Percentiles rank a stretch among this genome's conserved stretches.
phyloP scores from a whole-genome alignment of 2,888 invertebrate genomes.

The Zaprionus bogoriensis region DNA sequence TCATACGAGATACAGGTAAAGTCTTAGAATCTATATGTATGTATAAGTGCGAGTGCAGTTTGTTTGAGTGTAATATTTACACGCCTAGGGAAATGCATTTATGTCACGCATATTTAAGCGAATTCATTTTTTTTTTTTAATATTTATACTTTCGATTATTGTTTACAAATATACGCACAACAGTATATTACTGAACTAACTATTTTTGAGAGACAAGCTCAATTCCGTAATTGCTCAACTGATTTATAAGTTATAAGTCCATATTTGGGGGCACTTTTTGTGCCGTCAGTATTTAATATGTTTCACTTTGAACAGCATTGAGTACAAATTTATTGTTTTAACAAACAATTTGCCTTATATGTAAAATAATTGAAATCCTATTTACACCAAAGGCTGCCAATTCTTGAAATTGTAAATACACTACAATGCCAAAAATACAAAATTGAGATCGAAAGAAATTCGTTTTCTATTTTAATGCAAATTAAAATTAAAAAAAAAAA shows the following conservation, averaged over 20 bases:
- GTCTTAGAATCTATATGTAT: constrained; percentile 33
- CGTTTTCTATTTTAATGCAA: not conserved
- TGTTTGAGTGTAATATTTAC: constrained; percentile 28
- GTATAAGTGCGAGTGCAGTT: constrained; percentile 29
- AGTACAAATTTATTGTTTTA: not conserved
- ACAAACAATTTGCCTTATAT: not conserved
- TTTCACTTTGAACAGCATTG: too few species aligned
- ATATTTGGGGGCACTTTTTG: too few species aligned
- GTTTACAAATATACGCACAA: constrained; percentile 47
- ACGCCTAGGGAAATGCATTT: constrained; percentile 22
- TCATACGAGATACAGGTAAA: constrained; percentile 61
- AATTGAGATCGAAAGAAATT: not conserved
- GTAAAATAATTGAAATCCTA: not conserved
- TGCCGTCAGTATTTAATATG: too few species aligned
- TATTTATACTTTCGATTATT: constrained; percentile 51
- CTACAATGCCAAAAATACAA: not conserved
- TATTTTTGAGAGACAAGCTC: constrained; percentile 10
- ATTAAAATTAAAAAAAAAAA: not conserved
- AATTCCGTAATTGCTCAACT: too few species aligned
- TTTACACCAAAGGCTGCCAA: not conserved
- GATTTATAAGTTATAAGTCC: too few species aligned
- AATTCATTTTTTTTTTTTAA: constrained; percentile 34
- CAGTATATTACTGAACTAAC: constrained; percentile 23
- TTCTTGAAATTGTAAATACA: not conserved
- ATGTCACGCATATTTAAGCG: constrained; percentile 40